These are phyloP conservation scores for Hippopotamyrus pictus DNA, from an alignment of 2,797 vertebrate genomes.

Conservation along the genomic window DNA sequence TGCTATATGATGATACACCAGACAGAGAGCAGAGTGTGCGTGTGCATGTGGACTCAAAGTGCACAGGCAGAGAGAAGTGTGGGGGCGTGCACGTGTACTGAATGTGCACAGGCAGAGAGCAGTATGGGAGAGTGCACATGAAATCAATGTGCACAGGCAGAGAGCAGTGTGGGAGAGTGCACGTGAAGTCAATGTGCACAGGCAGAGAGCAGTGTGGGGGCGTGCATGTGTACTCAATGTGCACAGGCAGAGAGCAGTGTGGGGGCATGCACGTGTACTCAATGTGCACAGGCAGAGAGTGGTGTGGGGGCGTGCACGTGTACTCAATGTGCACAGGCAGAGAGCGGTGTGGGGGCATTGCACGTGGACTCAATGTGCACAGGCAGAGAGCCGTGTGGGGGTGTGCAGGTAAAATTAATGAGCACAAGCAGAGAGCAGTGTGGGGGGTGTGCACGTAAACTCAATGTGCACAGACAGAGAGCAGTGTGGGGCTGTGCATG, in stretches of 20 bases:
- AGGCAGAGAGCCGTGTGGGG: not conserved
- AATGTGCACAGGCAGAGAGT: not conserved
- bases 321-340: not conserved
- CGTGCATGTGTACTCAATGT: not conserved
- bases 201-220: not conserved
- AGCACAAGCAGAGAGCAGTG: not conserved
- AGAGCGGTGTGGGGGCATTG: not conserved
- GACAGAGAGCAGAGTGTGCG: not conserved
- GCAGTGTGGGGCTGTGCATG: not conserved
- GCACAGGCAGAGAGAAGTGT: not conserved
- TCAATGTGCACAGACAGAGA: not conserved
- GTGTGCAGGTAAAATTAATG: not conserved
- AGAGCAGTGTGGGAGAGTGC: not conserved
- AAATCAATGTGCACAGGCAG: not conserved
- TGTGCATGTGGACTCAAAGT: not conserved
- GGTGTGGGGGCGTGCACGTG: not conserved
- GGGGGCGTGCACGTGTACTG: accelerated
- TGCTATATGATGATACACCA: not conserved
- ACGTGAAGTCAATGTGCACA: not conserved
- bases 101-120: not conserved
- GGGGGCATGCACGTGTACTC: not conserved
- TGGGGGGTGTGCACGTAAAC: not conserved
- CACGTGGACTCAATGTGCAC: not conserved
- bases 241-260: not conserved
- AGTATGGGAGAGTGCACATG: not conserved